phyloP scores from a whole-genome alignment of 2,113 vertebrate species.

The Mus pahari region DNA sequence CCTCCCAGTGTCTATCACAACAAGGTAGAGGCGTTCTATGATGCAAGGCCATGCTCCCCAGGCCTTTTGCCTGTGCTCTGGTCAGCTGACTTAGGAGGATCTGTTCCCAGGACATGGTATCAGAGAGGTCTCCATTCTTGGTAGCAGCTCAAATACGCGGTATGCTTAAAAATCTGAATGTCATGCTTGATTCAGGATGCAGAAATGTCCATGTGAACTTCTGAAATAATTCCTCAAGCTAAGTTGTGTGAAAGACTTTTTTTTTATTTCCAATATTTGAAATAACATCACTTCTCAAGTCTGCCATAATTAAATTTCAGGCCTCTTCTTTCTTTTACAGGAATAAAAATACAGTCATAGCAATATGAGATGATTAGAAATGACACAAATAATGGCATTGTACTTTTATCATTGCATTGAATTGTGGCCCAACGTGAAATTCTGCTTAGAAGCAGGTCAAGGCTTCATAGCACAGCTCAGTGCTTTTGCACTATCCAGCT shows the following conservation, averaged over 20 bases:
- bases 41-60: rapidly evolving
- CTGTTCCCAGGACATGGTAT: neutral
- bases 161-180: neutral
- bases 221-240: neutral
- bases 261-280: conserved; percentile 2
- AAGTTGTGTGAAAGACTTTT: neutral
- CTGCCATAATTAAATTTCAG: neutral
- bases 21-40: neutral
- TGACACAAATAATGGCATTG: neutral
- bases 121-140: neutral
- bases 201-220: neutral
- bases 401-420: neutral
- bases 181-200: neutral
- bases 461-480: neutral
- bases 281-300: neutral
- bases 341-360: neutral
- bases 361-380: neutral
- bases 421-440: neutral
- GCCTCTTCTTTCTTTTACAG: neutral
- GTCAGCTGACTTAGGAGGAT: neutral
- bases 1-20: rapidly evolving
- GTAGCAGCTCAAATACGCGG: neutral
- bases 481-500: no score
- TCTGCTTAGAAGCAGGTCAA: conserved; percentile 22
- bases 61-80: neutral